Evolutionary conservation across 2,888 invertebrate genomes (phyloP), one percentile per base, ranked within the genome.

Genomic region (Euplagia quadripunctaria): DNA sequence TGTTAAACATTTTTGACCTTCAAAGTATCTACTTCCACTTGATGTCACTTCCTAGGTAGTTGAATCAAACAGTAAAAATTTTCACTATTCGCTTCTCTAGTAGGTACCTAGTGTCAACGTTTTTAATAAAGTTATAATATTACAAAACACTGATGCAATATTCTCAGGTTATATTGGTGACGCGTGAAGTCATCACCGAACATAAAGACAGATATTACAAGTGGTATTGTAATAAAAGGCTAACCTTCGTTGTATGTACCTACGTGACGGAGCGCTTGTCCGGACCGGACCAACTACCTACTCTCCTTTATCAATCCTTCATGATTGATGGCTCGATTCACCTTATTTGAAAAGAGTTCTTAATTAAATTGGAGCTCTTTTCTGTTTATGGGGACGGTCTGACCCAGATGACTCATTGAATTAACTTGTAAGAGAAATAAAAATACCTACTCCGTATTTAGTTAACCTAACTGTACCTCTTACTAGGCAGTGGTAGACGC

Each of bases 241-340:
- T 70, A 83, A 85, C 88, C 89, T 90, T 88, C 84, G 11, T 58
- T 73, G 68, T 43, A 61, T 68, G 70, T 17, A 68, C 42, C 71
- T 78, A 86, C 86, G 85, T 87, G 87, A 82, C 85, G 70, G 79
- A 71, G 71, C 72, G 74, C 68, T 77, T 79, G 80, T 77, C 74
- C 79, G 31, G 64, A 70, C 74, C 79, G 20, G 67, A 74, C 79
- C 4, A 6, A 61, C 31, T 76, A 75, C 80, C 79, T 82, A 86
- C 79, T 83, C 85, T 75, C 77, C 85, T 86, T 82, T 86, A 83
- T 85, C 83, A 83, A 85, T 77, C 79, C 80, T 83, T 65, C 64
- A 72, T 86, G 85, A 88, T 86, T 81, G 78, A 89, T 87, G 72
- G 72, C 78, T 73, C 80, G 46, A 69, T 72, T 81, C 68, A 74